Percentiles rank a stretch among this genome's conserved stretches.
Conservation (phyloP, 1,140 invertebrate genomes). For the Dryas iulia region DNA sequence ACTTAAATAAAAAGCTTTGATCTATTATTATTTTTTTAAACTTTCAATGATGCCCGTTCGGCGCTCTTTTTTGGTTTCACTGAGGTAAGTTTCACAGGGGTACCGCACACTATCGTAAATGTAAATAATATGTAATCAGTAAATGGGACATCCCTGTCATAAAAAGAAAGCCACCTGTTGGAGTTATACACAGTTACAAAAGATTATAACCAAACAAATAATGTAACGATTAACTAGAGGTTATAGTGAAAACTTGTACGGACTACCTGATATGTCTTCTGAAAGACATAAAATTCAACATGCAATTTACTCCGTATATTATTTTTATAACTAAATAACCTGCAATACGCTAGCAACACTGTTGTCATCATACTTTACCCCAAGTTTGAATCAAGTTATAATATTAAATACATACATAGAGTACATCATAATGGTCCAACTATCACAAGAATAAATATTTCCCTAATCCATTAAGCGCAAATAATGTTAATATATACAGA, state of each 20-base stretch:
- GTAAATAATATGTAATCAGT: too few species aligned
- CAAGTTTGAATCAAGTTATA: background rate
- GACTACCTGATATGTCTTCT: background rate
- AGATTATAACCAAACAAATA: too few species aligned
- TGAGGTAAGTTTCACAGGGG: too few species aligned
- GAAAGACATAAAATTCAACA: background rate
- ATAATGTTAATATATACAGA: slow-evolving; percentile 24
- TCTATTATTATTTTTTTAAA: too few species aligned
- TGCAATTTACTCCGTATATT: background rate
- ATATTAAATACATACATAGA: background rate
- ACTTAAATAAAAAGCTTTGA: too few species aligned
- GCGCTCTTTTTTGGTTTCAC: too few species aligned
- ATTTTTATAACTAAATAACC: too few species aligned
- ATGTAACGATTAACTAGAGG: background rate
- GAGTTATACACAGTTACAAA: too few species aligned
- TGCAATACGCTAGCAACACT: background rate
- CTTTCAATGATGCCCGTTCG: too few species aligned
- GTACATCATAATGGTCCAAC: background rate
- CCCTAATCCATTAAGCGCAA: slow-evolving; percentile 10
- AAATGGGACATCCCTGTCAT: too few species aligned
- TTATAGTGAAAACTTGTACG: background rate
- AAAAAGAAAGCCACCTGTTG: too few species aligned
- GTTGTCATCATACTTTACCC: background rate
- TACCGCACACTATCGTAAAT: too few species aligned
- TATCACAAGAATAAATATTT: background rate